These are phyloP conservation scores for Regulus satrapa DNA, from an alignment of 2,113 vertebrate species.

Conservation along the genomic window DNA sequence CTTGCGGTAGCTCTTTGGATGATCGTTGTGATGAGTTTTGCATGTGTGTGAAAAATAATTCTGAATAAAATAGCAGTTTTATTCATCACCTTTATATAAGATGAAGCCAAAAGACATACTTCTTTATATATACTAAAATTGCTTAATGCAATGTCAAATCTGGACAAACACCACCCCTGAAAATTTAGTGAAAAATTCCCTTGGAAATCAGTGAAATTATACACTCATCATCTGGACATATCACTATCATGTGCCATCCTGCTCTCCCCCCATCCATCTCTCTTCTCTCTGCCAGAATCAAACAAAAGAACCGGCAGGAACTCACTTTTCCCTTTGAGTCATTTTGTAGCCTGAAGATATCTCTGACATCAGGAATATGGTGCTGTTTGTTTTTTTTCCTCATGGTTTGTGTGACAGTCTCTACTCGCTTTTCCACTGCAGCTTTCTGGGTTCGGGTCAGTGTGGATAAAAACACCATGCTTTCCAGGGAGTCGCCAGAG, in stretches of 20 bases:
- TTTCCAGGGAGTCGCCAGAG: conserved; percentile 80
- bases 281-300: neutral
- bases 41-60: neutral
- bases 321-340: conserved; percentile 75
- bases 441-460: conserved; percentile 89
- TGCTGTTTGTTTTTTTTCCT: conserved; percentile 89
- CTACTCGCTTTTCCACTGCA: conserved; percentile 86
- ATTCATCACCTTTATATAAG: neutral
- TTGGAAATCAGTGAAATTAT: neutral
- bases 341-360: conserved; percentile 85
- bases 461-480: conserved; percentile 83
- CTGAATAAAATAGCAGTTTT: neutral
- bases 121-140: neutral
- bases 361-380: conserved; percentile 90
- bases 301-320: neutral
- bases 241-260: neutral
- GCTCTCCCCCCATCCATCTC: neutral
- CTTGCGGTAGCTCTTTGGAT: neutral
- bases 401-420: conserved; percentile 86
- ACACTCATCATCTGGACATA: neutral
- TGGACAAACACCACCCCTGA: neutral
- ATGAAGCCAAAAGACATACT: neutral
- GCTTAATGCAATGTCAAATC: neutral
- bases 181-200: neutral
- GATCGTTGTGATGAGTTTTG: neutral